Percentiles rank a stretch among this genome's conserved stretches.
Evolutionary conservation across 2,888 invertebrate genomes (phyloP).

Genomic region (Meta bourneti): DNA sequence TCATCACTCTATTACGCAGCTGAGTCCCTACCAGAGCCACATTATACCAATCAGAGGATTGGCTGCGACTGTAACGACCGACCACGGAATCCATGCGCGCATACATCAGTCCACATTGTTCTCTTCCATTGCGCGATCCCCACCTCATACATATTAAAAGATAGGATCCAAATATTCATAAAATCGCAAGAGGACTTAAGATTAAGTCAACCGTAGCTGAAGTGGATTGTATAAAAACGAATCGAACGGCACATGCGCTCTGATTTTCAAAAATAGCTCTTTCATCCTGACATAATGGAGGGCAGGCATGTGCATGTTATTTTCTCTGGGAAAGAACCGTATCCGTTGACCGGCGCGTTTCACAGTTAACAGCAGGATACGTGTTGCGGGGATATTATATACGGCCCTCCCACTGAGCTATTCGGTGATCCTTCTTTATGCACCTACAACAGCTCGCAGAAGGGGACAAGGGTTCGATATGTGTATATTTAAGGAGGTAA

Average conservation of each 20-base stretch:
- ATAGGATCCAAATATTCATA: constrained; percentile 6
- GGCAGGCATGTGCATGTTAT: constrained; percentile 40
- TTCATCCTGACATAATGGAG: constrained; percentile 54
- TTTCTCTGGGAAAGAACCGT: constrained; percentile 50
- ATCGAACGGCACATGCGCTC: constrained; percentile 35
- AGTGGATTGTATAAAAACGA: constrained; percentile 54
- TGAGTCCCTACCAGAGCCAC: too few relatives aligned
- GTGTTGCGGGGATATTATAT: constrained; percentile 67
- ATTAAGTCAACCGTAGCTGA: constrained; percentile 68
- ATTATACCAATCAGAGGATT: too few relatives aligned
- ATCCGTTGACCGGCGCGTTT: constrained; percentile 67
- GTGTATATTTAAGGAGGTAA: constrained; percentile 54
- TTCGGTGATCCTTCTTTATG: constrained; percentile 47
- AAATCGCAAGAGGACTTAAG: constrained; percentile 50
- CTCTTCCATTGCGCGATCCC: constrained; percentile 2
- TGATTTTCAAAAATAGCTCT: constrained; percentile 64
- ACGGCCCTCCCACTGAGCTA: constrained; percentile 54
- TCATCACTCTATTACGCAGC: too few relatives aligned
- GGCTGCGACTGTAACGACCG: neutral
- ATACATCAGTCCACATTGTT: constrained; percentile 27
- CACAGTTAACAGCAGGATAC: constrained; percentile 64
- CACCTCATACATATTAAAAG: constrained; percentile 60
- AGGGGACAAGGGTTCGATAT: constrained; percentile 23
- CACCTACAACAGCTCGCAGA: neutral
- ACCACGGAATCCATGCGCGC: constrained; percentile 7